A percentile compares a stretch with the other conserved stretches of the same genome.
These are phyloP conservation scores for Palaemon carinicauda DNA, from an alignment of 1,140 invertebrate genomes.

Conservation along the genomic window DNA sequence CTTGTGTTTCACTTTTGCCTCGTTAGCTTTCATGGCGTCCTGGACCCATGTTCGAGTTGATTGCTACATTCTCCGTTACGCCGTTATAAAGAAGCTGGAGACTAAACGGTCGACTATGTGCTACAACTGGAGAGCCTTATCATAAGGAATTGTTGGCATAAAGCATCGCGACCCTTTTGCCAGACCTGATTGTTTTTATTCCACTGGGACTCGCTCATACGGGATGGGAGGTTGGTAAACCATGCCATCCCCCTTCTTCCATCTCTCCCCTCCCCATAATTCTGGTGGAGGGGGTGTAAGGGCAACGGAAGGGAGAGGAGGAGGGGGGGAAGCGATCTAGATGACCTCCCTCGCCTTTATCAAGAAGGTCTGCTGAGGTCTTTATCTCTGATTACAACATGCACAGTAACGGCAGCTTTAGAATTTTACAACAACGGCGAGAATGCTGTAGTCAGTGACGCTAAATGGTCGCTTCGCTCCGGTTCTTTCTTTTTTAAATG, in stretches of 20 bases:
- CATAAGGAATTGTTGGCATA: neutral
- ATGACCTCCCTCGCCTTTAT: neutral
- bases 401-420: neutral
- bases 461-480: neutral
- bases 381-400: neutral
- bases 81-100: neutral
- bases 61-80: neutral
- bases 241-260: too few species aligned
- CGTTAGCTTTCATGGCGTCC: neutral
- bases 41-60: neutral
- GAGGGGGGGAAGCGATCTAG: neutral
- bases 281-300: too few species aligned
- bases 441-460: neutral
- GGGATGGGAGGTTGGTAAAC: too few species aligned
- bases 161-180: neutral
- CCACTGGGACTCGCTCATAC: too few species aligned
- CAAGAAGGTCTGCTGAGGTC: neutral
- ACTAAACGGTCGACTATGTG: neutral
- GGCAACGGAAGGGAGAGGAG: too few species aligned
- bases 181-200: too few species aligned
- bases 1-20: conserved; percentile 4
- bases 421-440: neutral
- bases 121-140: neutral
- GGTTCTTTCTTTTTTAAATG: neutral
- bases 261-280: too few species aligned